These are phyloP conservation scores for Zaprionus inermis DNA, from an alignment of 1,140 invertebrate genomes.

Conservation along the genomic window DNA sequence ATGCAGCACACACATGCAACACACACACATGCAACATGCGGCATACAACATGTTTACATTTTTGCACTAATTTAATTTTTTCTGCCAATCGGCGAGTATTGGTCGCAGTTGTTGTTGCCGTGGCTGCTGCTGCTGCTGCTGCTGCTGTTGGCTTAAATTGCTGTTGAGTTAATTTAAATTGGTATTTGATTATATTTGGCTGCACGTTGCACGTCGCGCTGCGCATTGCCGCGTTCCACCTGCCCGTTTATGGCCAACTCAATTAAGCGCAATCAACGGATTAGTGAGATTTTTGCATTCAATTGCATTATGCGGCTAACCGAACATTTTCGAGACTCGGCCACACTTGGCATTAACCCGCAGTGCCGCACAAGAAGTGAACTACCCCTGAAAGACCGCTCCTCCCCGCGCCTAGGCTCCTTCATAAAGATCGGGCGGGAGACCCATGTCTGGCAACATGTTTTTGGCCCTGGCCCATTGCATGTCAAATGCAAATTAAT, in stretches of 20 bases:
- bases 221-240: constrained; percentile 27
- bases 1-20: constrained; percentile 51
- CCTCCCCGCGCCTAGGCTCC: not conserved
- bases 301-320: constrained; percentile 55
- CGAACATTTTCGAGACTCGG: constrained; percentile 50
- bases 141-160: constrained; percentile 69
- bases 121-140: constrained; percentile 38
- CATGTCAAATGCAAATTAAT: constrained; percentile 82
- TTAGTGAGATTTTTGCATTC: constrained; percentile 71
- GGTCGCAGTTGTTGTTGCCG: constrained; percentile 41
- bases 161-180: constrained; percentile 82
- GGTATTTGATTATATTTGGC: constrained; percentile 82
- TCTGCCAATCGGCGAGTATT: constrained; percentile 38
- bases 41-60: constrained; percentile 79
- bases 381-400: too few relatives aligned
- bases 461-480: constrained; percentile 70
- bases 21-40: constrained; percentile 60
- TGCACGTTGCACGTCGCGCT: constrained; percentile 26
- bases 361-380: constrained; percentile 58
- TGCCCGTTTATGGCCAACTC: constrained; percentile 78
- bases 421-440: constrained; percentile 8
- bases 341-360: constrained; percentile 30
- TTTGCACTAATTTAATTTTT: constrained; percentile 82
- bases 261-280: constrained; percentile 79
- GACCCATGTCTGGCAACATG: constrained; percentile 63